Evolutionary conservation across 2,113 vertebrate genomes (phyloP).

Genomic region (Plecturocebus donacophilus): DNA sequence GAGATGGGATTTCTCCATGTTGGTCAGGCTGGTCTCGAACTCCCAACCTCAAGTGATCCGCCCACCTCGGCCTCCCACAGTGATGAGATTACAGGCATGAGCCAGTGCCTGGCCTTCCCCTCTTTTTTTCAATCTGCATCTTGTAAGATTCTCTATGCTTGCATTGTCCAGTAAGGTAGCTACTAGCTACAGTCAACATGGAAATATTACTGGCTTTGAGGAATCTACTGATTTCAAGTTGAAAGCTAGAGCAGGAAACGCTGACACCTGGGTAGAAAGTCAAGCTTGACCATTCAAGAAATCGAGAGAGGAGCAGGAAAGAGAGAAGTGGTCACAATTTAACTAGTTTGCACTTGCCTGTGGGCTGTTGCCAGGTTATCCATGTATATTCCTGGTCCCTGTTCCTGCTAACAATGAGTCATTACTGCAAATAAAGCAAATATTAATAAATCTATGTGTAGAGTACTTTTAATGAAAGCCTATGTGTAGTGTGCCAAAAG

Average conservation of each 20-base stretch:
- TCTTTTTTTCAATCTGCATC: background rate
- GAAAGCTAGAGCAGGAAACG: constrained; percentile 42
- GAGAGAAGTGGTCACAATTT: constrained; percentile 45
- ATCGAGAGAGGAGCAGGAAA: background rate
- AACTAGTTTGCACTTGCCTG: background rate
- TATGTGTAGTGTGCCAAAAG: constrained; percentile 30
- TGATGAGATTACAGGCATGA: too few relatives aligned
- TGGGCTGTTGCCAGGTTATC: background rate
- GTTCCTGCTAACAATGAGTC: constrained; percentile 44
- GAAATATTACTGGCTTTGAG: background rate
- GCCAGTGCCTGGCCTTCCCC: too few relatives aligned
- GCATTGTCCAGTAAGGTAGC: background rate
- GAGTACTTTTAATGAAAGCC: constrained; percentile 42
- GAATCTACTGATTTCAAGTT: constrained; percentile 47
- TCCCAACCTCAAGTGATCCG: too few relatives aligned
- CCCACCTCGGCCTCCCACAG: too few relatives aligned
- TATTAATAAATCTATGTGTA: constrained; percentile 54
- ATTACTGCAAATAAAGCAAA: constrained; percentile 55
- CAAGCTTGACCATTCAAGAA: constrained; percentile 60
- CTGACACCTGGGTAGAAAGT: constrained; percentile 64
- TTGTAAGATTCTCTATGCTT: background rate
- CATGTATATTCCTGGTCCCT: background rate
- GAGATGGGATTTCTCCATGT: too few relatives aligned
- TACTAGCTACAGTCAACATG: background rate
- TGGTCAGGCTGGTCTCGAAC: too few relatives aligned